Base-by-base conservation (phyloP, 2,113 vertebrate genomes). In the Percopsis transmontana region DNA sequence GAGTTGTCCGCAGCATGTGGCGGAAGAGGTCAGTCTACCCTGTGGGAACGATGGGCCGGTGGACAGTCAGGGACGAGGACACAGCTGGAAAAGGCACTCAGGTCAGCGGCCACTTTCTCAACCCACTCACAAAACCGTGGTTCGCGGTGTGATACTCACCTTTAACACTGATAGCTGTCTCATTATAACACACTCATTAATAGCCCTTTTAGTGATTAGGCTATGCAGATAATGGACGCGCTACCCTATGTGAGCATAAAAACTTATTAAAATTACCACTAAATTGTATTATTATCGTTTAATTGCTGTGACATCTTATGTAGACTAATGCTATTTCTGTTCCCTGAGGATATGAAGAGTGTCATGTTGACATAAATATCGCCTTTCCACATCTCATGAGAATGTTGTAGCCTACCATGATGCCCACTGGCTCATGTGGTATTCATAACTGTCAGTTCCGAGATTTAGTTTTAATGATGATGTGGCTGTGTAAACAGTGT, bases 11-110 rank as follows among this genome's bases (percentile, higher is more conserved):
- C 79, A 81, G 76, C 27, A 33, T 33, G 86, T 82, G 91, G 91
- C 88, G 88, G 87, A 87, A 93, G 93, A 93, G 92, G 93, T 94
- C 92, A 93, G 87, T 90, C 90, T 92, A 85, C 91, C 83, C 84
- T 83, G 89, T 76, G 79, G 74, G 89, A 92, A 93, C 89, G 82
- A 89, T 85, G 79, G 85, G 86, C 87, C 79, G 87, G 90, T 86
- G 91, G 91, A 90, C 89, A 92, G 89, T 90, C 70, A 66, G 92
- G 77, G 80, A 88, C 82, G 88, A 88, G 69, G 72, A 67, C 83
- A 63, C 81, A 76, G 87, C 81, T 73, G 84, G 86, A 67, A 73
- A 62, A 79, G 50, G 19, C 47, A 54, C 72, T 74, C 19, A 15
- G 67, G 55, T 78, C 72, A 56, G 59, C 57, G 57, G 66, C 68